Base-by-base conservation (phyloP, 2,113 vertebrate species). In the Megaleporinus macrocephalus region DNA sequence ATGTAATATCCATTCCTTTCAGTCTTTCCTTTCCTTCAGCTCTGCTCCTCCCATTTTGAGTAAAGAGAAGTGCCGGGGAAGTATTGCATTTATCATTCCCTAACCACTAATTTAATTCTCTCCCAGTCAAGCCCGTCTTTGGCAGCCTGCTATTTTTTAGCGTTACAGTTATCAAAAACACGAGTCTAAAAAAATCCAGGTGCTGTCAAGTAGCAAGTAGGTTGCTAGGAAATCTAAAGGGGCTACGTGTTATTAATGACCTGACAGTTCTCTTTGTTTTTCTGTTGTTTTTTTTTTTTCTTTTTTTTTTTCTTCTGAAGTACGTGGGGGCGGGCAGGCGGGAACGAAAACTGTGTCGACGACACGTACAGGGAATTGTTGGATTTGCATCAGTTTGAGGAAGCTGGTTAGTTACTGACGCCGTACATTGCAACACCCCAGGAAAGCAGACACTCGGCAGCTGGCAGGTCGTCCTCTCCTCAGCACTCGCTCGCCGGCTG, bases 391-490 rank as follows among this genome's bases (percentile, higher is more conserved):
- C 18, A 27, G 15, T 68, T 74, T 59, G 73, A 2, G 49, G 72
- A 36, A 6, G 33, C 44, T 57, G 61, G 18, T n/a, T 69, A 10
- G 66, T 69, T 69, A 44, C 36, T 44, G 66, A 69, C n/a, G 18
- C 20, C 24, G 18, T 44, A 27, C 73, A 59, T 81, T 57, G 41
- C 26, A 30, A 47, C 26, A 47, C 20, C 24, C 29, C 22, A 55
- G 36, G 49, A 24, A 57, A 27, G 62, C 62, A 30, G 51, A 24
- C 62, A 27, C 61, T 75, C 44, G 49, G 49, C 79, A 81, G 71
- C 72, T 75, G 62, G 72, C 62, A 59, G 44, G 29, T 41, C 53
- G 24, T 81, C 47, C 27, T 51, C 29, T 73, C 69, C 36, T 73
- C 12, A 13, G 14, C 36, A 7, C 3, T 7, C 3, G 36, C 36